Evolutionary conservation across 2,888 invertebrate species (phyloP), one percentile per base, ranked within the genome.

Genomic region (Vannuccia rotundouncinata): DNA sequence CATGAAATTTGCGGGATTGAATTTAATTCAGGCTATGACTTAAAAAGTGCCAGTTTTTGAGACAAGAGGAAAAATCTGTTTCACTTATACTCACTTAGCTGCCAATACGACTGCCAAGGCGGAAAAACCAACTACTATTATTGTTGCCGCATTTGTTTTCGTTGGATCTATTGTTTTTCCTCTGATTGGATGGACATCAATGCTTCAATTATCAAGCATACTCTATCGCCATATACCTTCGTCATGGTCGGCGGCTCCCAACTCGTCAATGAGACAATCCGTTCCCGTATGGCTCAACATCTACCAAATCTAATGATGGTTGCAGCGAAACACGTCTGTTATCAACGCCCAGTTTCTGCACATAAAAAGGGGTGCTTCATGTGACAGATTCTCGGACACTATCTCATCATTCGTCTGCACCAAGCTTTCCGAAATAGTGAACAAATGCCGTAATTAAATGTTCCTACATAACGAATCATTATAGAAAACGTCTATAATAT

Each of bases 321-420:
- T 66, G 66, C 66, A 66, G 66, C 66, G 25, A 66, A 66, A 66
- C 66, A 22, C 66, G 66, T 66, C 66, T 17, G 66, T 66, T 66
- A 66, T 66, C 66, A 66, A 66, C 22, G 66, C 66, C 66, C 66
- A 66, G 66, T 66, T 66, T 27, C 25, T 66, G 66, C 66, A 66
- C 66, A 66, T 17, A 27, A 22, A 66, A 66, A 66, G n/a, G 66
- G 13, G 66, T 66, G 25, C 66, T 66, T 66, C 66, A 66, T 66
- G 66, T 66, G 66, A 66, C 66, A 66, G 66, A 66, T 66, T 27
- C 66, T 66, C 22, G 66, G 66, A 66, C 66, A 66, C 66, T 66
- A 66, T 66, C 66, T n/a, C 66, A 22, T 66, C 66, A 66, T 66
- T 66, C 66, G 66, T 66, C 66, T 66, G 66, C 66, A 66, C 66